Conservation (phyloP, 2,113 vertebrate genomes). For the Apaloderma vittatum region DNA sequence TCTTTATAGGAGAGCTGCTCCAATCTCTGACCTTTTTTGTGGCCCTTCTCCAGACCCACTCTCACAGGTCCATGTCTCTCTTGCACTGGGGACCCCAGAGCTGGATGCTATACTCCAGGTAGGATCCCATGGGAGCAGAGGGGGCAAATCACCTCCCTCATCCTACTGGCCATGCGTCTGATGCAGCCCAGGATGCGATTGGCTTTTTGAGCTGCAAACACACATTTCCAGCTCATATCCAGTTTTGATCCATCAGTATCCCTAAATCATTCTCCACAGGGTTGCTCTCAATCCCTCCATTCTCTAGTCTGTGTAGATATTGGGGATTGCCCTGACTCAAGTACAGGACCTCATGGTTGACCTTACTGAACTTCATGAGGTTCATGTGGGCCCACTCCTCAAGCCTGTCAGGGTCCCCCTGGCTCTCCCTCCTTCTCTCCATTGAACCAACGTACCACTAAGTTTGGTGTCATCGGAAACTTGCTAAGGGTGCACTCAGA, state of each 20-base stretch:
- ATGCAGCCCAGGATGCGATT: not conserved
- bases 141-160: not conserved
- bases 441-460: not conserved
- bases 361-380: not conserved
- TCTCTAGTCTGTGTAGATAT: rapidly evolving
- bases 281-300: not conserved
- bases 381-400: not conserved
- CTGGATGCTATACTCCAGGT: not conserved
- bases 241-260: not conserved
- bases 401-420: not conserved
- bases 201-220: not conserved
- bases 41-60: not conserved
- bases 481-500: not conserved
- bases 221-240: not conserved
- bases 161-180: rapidly evolving
- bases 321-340: not conserved
- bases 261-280: not conserved
- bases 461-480: not conserved
- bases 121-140: not conserved
- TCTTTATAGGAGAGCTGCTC: not conserved
- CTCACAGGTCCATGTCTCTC: not conserved
- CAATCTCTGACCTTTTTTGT: not conserved
- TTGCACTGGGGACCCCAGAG: not conserved
- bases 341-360: not conserved
- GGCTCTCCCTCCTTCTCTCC: not conserved